Evolutionary conservation across 2,113 vertebrate species (phyloP).

Genomic region (Cololabis saira): DNA sequence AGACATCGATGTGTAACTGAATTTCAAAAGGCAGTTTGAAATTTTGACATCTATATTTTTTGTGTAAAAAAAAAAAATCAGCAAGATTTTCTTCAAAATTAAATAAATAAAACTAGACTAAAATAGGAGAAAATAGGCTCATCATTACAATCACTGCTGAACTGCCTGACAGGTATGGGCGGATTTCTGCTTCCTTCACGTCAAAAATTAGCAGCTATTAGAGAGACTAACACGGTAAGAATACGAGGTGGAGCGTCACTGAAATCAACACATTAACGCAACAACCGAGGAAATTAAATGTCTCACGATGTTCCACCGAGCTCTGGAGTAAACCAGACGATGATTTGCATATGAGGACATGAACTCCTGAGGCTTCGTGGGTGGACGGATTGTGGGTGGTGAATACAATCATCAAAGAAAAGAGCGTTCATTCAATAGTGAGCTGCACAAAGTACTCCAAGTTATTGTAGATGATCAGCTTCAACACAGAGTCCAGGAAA

Average conservation of each 20-base stretch:
- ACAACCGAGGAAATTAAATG: neutral
- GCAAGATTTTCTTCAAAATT: neutral
- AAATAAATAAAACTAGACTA: neutral
- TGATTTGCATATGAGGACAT: neutral
- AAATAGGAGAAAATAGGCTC: too few species aligned
- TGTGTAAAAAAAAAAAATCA: neutral
- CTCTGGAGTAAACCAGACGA: too few species aligned
- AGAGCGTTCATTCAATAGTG: too few species aligned
- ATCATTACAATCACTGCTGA: conserved; percentile 35
- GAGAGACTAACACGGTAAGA: conserved; percentile 1
- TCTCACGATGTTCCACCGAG: too few species aligned
- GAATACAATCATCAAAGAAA: too few species aligned
- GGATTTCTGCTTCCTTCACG: conserved; percentile 25
- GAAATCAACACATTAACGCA: neutral
- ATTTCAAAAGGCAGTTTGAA: too few species aligned
- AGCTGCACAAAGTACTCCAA: too few species aligned
- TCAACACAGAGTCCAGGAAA: too few species aligned
- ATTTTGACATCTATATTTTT: neutral
- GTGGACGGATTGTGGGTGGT: too few species aligned
- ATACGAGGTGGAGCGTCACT: neutral
- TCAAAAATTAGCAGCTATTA: conserved; percentile 37
- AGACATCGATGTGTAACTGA: too few species aligned
- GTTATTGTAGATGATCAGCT: too few species aligned
- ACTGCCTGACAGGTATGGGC: conserved; percentile 16
- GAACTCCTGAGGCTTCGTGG: neutral